Percentiles rank a stretch among this genome's conserved stretches.
These are phyloP conservation scores for Aleiodes testaceus DNA, from an alignment of 2,888 invertebrate species.

Conservation along the genomic window DNA sequence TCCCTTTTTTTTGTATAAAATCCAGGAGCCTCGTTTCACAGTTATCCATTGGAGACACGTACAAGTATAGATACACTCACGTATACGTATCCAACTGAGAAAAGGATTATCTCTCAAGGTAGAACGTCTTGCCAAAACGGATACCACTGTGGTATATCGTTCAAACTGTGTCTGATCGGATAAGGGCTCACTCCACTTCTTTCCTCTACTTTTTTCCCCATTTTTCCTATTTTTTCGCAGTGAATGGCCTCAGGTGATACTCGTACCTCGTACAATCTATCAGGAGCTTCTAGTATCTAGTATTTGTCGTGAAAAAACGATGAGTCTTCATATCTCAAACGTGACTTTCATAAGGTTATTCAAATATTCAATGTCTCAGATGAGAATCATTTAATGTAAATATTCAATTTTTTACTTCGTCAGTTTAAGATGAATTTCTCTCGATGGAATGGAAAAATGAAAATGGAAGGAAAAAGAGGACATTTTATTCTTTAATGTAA, in stretches of 20 bases:
- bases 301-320: background rate
- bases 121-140: conserved; percentile 36
- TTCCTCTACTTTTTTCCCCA: conserved; percentile 7
- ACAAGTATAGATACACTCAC: conserved; percentile 25
- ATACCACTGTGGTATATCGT: conserved; percentile 35
- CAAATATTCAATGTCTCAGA: background rate
- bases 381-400: background rate
- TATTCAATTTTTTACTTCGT: background rate
- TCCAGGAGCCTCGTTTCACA: conserved; percentile 18
- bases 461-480: no score
- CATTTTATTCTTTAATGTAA: no score
- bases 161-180: conserved; percentile 39
- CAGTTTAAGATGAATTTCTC: no score
- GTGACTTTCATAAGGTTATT: background rate
- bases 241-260: no score
- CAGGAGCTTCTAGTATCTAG: background rate
- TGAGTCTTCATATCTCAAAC: no score
- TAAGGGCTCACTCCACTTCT: conserved; percentile 36
- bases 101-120: conserved; percentile 40
- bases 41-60: conserved; percentile 34
- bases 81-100: conserved; percentile 32
- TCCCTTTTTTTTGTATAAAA: conserved; percentile 27
- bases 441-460: no score
- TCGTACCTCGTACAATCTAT: no score
- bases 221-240: background rate